phyloP scores from a whole-genome alignment of 2,113 vertebrate genomes.

The Apistogramma diplotaenia region DNA sequence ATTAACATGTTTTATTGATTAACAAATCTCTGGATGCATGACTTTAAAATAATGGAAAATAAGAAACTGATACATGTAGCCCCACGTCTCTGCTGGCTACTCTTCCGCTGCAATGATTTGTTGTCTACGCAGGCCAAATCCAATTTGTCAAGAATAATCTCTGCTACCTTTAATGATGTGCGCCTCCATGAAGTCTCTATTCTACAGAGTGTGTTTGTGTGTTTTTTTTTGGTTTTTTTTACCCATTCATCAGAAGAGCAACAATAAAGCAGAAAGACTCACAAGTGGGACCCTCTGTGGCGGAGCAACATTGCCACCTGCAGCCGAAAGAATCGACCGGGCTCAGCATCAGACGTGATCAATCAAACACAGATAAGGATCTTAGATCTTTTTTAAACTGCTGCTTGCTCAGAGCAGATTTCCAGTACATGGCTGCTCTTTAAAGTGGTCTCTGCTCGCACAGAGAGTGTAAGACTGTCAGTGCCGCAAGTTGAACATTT shows the following conservation, averaged over 20 bases:
- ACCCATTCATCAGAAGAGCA: conserved; percentile 30
- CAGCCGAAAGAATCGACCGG: not conserved
- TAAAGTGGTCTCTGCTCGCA: not conserved
- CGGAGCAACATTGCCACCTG: conserved; percentile 63
- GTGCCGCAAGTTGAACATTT: not conserved
- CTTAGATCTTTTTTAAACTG: not conserved
- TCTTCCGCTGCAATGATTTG: not conserved
- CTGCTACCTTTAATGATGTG: not conserved
- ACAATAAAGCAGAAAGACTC: not conserved
- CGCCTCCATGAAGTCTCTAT: not conserved
- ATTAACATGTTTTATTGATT: not conserved
- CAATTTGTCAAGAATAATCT: conserved; percentile 19
- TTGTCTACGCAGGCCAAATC: not conserved
- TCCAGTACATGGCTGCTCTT: accelerated
- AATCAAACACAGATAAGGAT: not conserved
- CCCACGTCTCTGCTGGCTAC: not conserved
- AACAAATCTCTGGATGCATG: not conserved
- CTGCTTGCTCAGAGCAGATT: not conserved
- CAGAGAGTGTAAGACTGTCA: not conserved
- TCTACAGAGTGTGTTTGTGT: no score
- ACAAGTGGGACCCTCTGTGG: not conserved
- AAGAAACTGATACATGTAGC: not conserved
- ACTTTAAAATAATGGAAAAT: not conserved
- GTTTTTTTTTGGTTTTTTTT: not conserved
- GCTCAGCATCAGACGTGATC: not conserved